Conservation (phyloP, 2,888 invertebrate genomes). For the Serrognathus titanus region DNA sequence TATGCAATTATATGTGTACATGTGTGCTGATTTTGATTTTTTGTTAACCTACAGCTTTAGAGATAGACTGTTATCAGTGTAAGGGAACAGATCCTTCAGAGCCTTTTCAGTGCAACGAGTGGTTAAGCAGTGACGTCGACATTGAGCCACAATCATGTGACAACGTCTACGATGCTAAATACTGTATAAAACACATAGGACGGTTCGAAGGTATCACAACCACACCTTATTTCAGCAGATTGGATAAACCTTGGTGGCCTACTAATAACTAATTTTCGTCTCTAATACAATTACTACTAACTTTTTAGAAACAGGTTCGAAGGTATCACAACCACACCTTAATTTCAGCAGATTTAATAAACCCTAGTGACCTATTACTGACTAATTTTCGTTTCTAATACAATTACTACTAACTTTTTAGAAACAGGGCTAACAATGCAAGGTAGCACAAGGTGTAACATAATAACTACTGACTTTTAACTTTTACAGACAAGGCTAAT, state of each 20-base stretch:
- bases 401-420: constrained; percentile 3
- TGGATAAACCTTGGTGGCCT: background rate
- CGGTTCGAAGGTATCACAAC: constrained; percentile 78
- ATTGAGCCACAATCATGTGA: constrained; percentile 70
- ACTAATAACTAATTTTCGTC: background rate
- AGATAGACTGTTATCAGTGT: constrained; percentile 86
- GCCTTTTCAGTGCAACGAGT: constrained; percentile 83
- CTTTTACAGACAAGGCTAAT: background rate
- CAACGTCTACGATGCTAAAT: constrained; percentile 78
- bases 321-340: constrained; percentile 58
- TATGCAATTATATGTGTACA: no score
- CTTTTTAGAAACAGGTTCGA: constrained; percentile 68
- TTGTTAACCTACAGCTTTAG: constrained; percentile 52
- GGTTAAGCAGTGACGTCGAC: constrained; percentile 59
- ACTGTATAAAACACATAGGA: constrained; percentile 91
- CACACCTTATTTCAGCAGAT: no score
- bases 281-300: constrained; percentile 4
- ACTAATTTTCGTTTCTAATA: background rate
- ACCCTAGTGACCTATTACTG: background rate
- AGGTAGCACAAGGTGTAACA: no score
- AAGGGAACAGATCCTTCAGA: constrained; percentile 72
- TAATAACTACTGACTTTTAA: no score
- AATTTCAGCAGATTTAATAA: no score
- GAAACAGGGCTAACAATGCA: no score
- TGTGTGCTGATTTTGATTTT: no score